These are phyloP conservation scores for Zaprionus ornatus DNA, from an alignment of 1,140 invertebrate species.

Conservation along the genomic window DNA sequence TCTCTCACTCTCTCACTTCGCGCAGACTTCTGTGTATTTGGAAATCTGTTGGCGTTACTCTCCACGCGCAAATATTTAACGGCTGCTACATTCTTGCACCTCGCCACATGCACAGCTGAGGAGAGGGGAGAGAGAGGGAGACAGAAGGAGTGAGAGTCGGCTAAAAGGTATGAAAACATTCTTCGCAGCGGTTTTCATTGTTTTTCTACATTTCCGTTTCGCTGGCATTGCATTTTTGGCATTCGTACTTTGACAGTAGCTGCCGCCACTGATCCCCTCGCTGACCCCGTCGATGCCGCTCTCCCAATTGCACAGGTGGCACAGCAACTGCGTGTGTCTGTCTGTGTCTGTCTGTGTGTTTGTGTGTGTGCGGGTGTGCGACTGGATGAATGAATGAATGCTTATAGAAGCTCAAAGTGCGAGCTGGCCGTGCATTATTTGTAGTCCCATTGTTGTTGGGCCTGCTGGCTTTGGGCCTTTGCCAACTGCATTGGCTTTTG, in stretches of 20 bases:
- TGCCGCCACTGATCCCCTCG: conserved; percentile 1
- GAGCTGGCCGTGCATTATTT: conserved; percentile 37
- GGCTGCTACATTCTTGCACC: conserved; percentile 79
- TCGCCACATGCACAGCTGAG: conserved; percentile 45
- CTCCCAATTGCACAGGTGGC: neutral
- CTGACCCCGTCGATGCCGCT: neutral
- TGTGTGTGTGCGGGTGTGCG: neutral
- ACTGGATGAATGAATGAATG: conserved; percentile 1
- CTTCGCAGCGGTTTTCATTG: conserved; percentile 77
- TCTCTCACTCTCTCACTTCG: neutral
- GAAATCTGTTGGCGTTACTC: conserved; percentile 70
- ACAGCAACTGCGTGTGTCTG: neutral
- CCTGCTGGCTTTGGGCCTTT: conserved; percentile 9
- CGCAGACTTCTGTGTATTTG: conserved; percentile 33
- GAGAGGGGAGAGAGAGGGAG: conserved; percentile 10
- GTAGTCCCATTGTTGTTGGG: conserved; percentile 8
- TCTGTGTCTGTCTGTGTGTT: neutral
- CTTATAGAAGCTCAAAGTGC: conserved; percentile 19
- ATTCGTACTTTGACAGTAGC: conserved; percentile 75
- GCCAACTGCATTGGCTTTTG: conserved; percentile 12
- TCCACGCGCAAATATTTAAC: conserved; percentile 74
- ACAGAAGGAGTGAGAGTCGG: conserved; percentile 3
- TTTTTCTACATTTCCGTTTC: conserved; percentile 69
- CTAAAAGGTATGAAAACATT: conserved; percentile 77
- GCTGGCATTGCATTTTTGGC: conserved; percentile 78